Evolutionary conservation across 2,113 vertebrate genomes (phyloP).

Genomic region (Hyperopisus bebe): DNA sequence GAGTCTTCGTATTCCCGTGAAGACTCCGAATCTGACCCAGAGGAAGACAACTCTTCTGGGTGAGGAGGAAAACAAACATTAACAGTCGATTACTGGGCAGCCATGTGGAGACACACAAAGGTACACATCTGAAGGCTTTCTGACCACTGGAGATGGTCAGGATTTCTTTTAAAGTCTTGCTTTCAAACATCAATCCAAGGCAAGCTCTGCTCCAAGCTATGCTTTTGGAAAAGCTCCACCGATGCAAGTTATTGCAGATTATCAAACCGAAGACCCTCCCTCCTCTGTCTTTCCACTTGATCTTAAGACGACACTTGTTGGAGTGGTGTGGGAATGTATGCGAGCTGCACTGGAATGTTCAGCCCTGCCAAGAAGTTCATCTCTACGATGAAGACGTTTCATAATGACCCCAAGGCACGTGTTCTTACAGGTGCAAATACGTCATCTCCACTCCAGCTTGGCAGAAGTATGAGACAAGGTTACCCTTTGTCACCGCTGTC

Average conservation of each 20-base stretch:
- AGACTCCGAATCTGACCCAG: conserved; percentile 67
- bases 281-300: neutral
- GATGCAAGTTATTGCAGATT: neutral
- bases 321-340: neutral
- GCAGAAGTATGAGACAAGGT: neutral
- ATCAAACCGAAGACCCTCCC: neutral
- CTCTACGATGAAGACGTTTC: neutral
- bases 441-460: neutral
- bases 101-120: neutral
- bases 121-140: neutral
- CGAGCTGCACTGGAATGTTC: neutral
- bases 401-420: neutral
- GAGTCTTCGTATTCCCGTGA: conserved; percentile 73
- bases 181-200: neutral
- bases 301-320: neutral
- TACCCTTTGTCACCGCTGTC: neutral
- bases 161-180: neutral
- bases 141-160: neutral
- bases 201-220: neutral
- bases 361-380: neutral
- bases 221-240: neutral
- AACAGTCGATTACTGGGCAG: neutral
- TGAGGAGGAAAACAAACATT: neutral
- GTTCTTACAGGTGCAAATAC: neutral
- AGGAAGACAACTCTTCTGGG: conserved; percentile 61